Evolutionary conservation across 2,113 vertebrate genomes (phyloP), one percentile per base, ranked within the genome.

Genomic region (Macaca mulatta): DNA sequence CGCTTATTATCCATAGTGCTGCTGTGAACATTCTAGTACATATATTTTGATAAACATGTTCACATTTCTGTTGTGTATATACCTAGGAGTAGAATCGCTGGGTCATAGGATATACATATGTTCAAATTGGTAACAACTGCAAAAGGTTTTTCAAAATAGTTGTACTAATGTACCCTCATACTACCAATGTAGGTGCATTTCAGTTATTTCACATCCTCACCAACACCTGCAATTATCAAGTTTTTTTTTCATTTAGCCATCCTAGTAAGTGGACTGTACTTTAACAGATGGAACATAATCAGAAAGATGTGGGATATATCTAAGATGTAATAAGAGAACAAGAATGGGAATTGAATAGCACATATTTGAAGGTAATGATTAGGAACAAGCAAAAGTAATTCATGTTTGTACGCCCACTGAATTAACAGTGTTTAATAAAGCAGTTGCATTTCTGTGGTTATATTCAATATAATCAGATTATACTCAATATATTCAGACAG

Each of bases 301-400:
- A 89, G 35, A 97, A 78, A 83, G 5, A 35, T 32, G 43, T 52
- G 40, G 23, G 2, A 81, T 93, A 64, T 90, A 77, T 85, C 45
- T 18, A 96, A 64, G 45, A 94, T 77, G 5, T 40, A 6, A 50
- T n/a, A 81, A 72, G 6, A 74, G 10, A 95, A 86, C 13, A 82
- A 18, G 64, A 83, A 40, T 59, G 1, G 35, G 23, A 96, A 91
- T 52, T 77, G 30, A 78, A 67, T 14, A 86, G 23, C 18, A 45
- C n/a, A 78, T 50, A 92, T 20, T 57, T 94, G 77, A 93, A 81
- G 45, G 43, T 48, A 97, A n/a, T 77, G 64, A 77, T 40, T 85
- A 61, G 12, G 20, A 48, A 38, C 78, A 93, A 85, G 16, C 69
- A 74, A 94, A 93, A 94, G 10, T 48, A 5, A 70, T 91, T 61